Conservation (phyloP, 2,888 invertebrate species). For the Tetragonisca angustula region DNA sequence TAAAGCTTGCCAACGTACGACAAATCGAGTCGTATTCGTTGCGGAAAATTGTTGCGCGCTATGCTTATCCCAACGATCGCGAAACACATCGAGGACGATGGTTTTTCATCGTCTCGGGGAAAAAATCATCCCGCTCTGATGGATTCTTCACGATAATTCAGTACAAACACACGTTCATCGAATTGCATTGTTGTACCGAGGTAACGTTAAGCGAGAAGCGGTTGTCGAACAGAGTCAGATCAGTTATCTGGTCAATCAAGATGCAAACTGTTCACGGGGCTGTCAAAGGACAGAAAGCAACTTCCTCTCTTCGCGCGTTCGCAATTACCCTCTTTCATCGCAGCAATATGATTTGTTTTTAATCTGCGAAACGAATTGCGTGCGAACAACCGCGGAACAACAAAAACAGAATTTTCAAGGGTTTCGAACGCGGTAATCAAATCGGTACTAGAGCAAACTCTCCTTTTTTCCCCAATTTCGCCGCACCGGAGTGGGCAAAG, state of each 20-base stretch:
- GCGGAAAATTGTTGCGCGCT: conserved; percentile 17
- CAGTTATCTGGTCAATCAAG: too few relatives aligned
- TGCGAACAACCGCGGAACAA: neutral
- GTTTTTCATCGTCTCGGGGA: neutral
- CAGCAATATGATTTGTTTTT: rapidly evolving
- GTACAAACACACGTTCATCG: too few relatives aligned
- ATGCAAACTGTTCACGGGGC: too few relatives aligned
- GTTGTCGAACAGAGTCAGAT: too few relatives aligned
- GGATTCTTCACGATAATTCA: too few relatives aligned
- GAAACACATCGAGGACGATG: neutral
- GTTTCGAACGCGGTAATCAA: neutral
- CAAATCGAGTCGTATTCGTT: neutral
- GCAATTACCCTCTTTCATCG: neutral
- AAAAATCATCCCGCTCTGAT: too few relatives aligned
- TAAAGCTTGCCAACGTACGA: neutral
- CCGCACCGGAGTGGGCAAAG: neutral
- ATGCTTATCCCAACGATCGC: neutral
- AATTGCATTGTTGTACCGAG: too few relatives aligned
- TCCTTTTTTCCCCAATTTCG: neutral
- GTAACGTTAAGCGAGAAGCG: too few relatives aligned
- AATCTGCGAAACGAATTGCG: neutral
- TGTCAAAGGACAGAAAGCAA: too few relatives aligned
- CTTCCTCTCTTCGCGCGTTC: too few relatives aligned
- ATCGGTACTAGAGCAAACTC: neutral
- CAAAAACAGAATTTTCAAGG: neutral